Evolutionary conservation across 2,797 vertebrate species (phyloP), one percentile per base, ranked within the genome.

Genomic region (Sebastes oblongus): DNA sequence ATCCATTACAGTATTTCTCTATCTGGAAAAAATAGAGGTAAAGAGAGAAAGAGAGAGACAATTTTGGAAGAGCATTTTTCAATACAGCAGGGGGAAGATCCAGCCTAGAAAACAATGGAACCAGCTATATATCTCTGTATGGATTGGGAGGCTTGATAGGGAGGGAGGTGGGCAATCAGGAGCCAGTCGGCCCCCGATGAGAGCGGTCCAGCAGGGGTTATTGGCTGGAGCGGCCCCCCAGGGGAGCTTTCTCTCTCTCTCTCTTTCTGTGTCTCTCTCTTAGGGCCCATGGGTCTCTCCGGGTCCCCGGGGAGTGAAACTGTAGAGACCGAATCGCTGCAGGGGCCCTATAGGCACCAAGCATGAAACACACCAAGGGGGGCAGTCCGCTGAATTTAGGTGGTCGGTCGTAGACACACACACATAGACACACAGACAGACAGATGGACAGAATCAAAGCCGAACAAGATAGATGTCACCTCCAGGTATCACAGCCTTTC

Each of bases 91-190:
- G 13, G 80, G 64, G 58, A 90, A 89, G 74, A 88, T 60, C n/a
- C 72, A 83, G 85, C 66, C 72, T 64, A 82, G 85, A 83, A 92
- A 92, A 93, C 90, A 92, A 86, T 89, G 87, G 81, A 75, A 72
- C 71, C 69, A 54, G 77, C 81, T 75, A 71, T 87, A 80, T 87
- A 76, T 87, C 74, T 92, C 86, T 85, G 85, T 90, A 82, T 91
- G 89, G 88, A 86, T 84, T 84, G 68, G 66, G 78, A 81, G 83
- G 83, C 82, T 88, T 89, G 88, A 91, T 87, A 67, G 82, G 86
- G 86, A 87, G 84, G 93, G 85, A 89, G 91, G 78, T 91, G 88
- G 82, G 83, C 92, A 90, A 91, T 92, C 91, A 91, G 89, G 83
- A 85, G 85, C 66, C 8, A 61, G 83, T 69, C 75, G 88, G 88